These are phyloP conservation scores for Muntiacus muntjak DNA, from an alignment of 2,113 vertebrate species.

Conservation along the genomic window DNA sequence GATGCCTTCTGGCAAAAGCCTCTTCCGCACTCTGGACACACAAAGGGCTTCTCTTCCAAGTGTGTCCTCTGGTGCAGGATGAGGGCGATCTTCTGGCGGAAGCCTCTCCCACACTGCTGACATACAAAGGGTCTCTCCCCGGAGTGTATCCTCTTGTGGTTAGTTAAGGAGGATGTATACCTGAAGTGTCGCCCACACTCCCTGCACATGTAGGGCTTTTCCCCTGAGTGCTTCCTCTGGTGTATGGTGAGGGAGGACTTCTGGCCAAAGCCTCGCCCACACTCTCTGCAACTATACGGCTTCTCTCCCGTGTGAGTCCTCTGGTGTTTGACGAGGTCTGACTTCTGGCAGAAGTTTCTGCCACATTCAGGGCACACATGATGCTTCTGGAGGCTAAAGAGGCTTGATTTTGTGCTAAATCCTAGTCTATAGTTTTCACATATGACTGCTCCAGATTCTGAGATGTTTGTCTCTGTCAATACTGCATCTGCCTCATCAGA, in stretches of 20 bases:
- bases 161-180: slow-evolving; percentile 16
- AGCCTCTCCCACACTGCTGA: slow-evolving; percentile 13
- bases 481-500: neutral
- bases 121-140: slow-evolving; percentile 4
- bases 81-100: slow-evolving; percentile 10
- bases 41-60: neutral
- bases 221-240: slow-evolving; percentile 28
- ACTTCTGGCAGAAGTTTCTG: neutral
- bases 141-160: neutral
- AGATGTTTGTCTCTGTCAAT: neutral
- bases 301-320: slow-evolving; percentile 23
- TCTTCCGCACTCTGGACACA: slow-evolving; percentile 54
- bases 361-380: neutral
- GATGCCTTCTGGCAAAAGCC: slow-evolving; percentile 6
- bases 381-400: neutral
- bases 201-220: neutral
- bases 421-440: neutral
- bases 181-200: slow-evolving; percentile 22
- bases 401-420: neutral
- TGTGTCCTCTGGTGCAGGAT: slow-evolving; percentile 7
- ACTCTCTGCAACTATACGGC: neutral
- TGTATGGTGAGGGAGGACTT: slow-evolving; percentile 21
- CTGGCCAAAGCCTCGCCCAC: neutral
- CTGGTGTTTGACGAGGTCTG: slow-evolving; percentile 26
- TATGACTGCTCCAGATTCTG: neutral